Base-by-base conservation (phyloP, 2,888 invertebrate species). In the Empis livida region DNA sequence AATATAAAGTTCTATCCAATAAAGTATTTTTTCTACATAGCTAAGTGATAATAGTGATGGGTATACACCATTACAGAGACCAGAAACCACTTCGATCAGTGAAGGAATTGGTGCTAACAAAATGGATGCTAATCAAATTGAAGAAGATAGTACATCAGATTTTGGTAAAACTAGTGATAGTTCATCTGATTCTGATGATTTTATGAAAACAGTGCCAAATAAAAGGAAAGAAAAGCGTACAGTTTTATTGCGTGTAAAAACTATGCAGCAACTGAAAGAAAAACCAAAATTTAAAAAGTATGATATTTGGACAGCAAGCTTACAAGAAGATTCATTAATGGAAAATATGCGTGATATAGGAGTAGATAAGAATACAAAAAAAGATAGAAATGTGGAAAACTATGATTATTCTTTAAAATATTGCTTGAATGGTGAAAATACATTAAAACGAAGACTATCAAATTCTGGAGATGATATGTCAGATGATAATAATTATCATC, bases 321-420 rank as follows among this genome's bases (percentile, higher is more conserved):
- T 78, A n/a, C 80, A 88, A 71, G 89, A 90, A 62, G 88, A 89
- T 55, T 74, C 83, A 0, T 67, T 91, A 45, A 81, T 84, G 23
- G 84, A 88, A 61, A 82, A 85, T 56, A 76, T 91, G 70, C 78
- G 80, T 11, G 78, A 78, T 39, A 86, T 86, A 67, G 85, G 83
- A 65, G 87, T 90, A 10, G 78, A 80, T 2, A 70, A 69, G 67
- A 78, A 72, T 59, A 75, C 69, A 62, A 76, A 71, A 62, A 75
- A 74, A 64, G 81, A 76, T 71, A 70, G 81, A 20, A 75, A 71
- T 62, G 82, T 87, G 44, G 88, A 89, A 68, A 81, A 80, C 64
- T 88, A 89, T 67, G 81, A 84, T 67, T 82, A 80, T 63, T 77
- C 77, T 37, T 67, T 77, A 56, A 76, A 75, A 57, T 78, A 78